phyloP scores from a whole-genome alignment of 2,113 vertebrate genomes.

The Aegithalos caudatus region DNA sequence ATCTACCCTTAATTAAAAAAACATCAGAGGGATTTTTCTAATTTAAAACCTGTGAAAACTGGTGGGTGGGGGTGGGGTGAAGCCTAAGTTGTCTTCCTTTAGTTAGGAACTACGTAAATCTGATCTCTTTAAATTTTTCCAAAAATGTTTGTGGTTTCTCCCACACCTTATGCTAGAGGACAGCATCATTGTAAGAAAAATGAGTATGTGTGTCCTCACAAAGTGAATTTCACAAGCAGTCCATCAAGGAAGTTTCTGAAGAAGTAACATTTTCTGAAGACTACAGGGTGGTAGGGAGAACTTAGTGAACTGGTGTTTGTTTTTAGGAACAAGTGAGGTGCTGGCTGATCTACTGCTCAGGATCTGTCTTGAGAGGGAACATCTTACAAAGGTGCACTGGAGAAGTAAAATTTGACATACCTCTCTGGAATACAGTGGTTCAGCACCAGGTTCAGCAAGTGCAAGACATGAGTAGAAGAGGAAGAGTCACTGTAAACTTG shows the following conservation, averaged over 20 bases:
- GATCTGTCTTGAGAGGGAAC: background rate
- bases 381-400: fast-evolving
- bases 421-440: background rate
- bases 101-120: background rate
- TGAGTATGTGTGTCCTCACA: fast-evolving
- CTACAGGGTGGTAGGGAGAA: background rate
- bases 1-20: background rate
- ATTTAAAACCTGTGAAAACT: background rate
- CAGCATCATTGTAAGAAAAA: background rate
- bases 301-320: background rate
- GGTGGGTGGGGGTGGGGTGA: background rate
- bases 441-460: background rate
- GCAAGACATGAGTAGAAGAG: background rate
- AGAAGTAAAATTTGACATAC: background rate
- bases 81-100: background rate
- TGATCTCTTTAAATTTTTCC: background rate
- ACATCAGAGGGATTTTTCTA: background rate
- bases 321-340: background rate
- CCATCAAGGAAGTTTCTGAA: background rate
- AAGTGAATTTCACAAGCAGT: background rate
- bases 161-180: background rate
- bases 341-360: background rate
- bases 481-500: background rate
- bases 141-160: background rate
- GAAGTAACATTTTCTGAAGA: background rate